These are phyloP conservation scores for Mayetiola destructor DNA, from an alignment of 2,888 invertebrate species.

Conservation along the genomic window DNA sequence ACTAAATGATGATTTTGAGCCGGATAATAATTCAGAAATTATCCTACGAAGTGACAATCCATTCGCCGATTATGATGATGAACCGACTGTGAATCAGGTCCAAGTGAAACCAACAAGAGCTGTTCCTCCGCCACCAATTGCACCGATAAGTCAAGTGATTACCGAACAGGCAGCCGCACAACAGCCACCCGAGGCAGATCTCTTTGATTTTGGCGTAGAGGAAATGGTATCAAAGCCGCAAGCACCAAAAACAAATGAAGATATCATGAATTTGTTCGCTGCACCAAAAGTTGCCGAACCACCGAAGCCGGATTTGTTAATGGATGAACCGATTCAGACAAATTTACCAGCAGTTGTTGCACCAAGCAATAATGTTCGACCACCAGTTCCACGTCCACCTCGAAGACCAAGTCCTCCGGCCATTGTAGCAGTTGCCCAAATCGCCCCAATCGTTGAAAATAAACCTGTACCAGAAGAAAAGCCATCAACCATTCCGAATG, in stretches of 20 bases:
- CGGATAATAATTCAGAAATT: slow-evolving; percentile 22
- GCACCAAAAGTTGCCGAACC: slow-evolving; percentile 34
- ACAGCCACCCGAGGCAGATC: slow-evolving; percentile 36
- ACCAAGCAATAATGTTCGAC: neutral
- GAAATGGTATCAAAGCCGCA: slow-evolving; percentile 37
- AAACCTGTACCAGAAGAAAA: slow-evolving; percentile 16
- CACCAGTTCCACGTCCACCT: slow-evolving; percentile 21
- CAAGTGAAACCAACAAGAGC: slow-evolving; percentile 36
- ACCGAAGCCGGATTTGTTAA: slow-evolving; percentile 39
- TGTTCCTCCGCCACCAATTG: slow-evolving; percentile 27
- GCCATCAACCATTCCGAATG: neutral
- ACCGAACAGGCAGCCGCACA: slow-evolving; percentile 32
- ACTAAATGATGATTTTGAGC: slow-evolving; percentile 35
- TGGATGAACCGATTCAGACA: slow-evolving; percentile 10
- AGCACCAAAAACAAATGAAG: slow-evolving; percentile 42
- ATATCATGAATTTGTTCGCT: slow-evolving; percentile 44
- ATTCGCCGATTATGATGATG: slow-evolving; percentile 36
- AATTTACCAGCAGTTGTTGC: slow-evolving; percentile 1
- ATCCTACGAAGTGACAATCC: slow-evolving; percentile 28
- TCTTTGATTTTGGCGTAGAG: slow-evolving; percentile 40
- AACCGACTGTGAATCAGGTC: slow-evolving; percentile 35
- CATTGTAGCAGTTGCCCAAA: slow-evolving; percentile 19
- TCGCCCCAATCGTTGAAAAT: slow-evolving; percentile 18
- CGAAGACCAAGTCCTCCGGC: slow-evolving; percentile 24
- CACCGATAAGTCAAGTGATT: slow-evolving; percentile 29